Conservation (phyloP, 2,797 vertebrate species). For the Rhabdomys pumilio region DNA sequence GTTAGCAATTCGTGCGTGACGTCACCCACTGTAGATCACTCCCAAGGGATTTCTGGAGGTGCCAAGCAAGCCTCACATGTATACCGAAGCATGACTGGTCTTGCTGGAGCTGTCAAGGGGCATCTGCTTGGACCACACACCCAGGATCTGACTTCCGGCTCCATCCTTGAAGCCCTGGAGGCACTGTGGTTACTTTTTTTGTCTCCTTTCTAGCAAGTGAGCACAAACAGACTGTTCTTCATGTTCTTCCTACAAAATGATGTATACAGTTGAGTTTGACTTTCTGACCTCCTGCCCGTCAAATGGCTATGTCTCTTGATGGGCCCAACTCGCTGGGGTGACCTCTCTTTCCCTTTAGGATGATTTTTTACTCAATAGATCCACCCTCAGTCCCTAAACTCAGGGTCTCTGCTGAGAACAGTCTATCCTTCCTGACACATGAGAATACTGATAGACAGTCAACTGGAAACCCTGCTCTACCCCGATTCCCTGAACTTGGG, state of each 20-base stretch:
- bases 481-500: neutral
- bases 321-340: neutral
- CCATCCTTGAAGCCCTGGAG: neutral
- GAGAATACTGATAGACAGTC: neutral
- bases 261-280: neutral
- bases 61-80: rapidly evolving
- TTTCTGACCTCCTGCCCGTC: neutral
- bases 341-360: neutral
- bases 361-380: neutral
- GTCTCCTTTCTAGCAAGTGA: neutral
- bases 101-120: neutral
- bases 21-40: neutral
- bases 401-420: neutral
- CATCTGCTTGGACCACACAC: rapidly evolving
- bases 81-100: neutral
- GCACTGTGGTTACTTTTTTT: neutral
- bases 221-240: neutral
- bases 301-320: neutral
- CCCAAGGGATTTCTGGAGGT: neutral
- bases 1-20: neutral
- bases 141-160: neutral
- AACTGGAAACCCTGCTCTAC: neutral
- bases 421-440: neutral
- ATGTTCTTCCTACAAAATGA: neutral
- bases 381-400: neutral